These are phyloP conservation scores for Phenganax marumi DNA, from an alignment of 92 coral and sea anemone genomes.

Conservation along the genomic window DNA sequence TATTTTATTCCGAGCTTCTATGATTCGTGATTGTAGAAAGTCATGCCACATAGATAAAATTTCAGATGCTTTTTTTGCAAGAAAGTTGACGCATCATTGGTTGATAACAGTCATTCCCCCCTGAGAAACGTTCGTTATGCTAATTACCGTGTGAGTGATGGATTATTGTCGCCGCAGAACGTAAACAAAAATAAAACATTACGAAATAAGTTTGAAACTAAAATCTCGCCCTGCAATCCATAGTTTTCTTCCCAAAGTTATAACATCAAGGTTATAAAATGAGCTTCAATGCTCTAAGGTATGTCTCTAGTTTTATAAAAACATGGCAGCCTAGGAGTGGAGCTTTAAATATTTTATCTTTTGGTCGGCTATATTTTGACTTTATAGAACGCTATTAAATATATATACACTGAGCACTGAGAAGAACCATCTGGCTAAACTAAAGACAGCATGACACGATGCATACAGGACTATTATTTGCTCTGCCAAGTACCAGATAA, in stretches of 20 bases:
- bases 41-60: slow-evolving; percentile 3
- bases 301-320: neutral
- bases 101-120: too few species aligned
- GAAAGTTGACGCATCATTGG: neutral
- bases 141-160: slow-evolving; percentile 14
- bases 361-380: too few species aligned
- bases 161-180: neutral
- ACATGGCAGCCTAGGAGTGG: neutral
- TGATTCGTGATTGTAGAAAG: neutral
- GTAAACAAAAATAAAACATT: slow-evolving; percentile 1
- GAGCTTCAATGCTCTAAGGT: slow-evolving; percentile 36
- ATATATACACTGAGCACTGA: too few species aligned
- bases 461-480: too few species aligned
- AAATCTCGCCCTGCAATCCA: neutral
- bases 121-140: neutral
- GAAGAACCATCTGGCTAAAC: too few species aligned
- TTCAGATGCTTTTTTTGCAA: slow-evolving; percentile 11
- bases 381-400: too few species aligned
- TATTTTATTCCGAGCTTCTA: slow-evolving; percentile 8
- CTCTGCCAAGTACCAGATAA: too few species aligned
- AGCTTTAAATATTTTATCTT: too few species aligned
- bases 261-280: neutral
- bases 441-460: too few species aligned
- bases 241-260: neutral
- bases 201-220: neutral